Evolutionary conservation across 1,140 invertebrate species (phyloP).

Genomic region (Calephelis virginiensis): DNA sequence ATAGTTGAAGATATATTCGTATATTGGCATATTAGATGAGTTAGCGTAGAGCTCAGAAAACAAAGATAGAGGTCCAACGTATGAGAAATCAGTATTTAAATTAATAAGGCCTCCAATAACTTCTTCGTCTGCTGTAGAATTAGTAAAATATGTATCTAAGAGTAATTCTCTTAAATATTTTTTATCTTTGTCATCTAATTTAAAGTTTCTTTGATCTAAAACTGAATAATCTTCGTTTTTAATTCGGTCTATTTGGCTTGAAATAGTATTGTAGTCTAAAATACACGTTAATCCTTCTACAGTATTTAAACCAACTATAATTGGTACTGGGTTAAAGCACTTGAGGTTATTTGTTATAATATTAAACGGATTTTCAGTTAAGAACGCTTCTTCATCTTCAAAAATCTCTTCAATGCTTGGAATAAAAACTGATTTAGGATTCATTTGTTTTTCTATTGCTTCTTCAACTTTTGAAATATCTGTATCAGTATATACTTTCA

Average conservation of each 20-base stretch:
- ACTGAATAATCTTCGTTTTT: conserved; percentile 59
- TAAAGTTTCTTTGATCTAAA: conserved; percentile 53
- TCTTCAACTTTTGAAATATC: conserved; percentile 51
- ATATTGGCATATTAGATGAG: conserved; percentile 43
- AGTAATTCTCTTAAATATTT: conserved; percentile 48
- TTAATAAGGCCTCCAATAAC: conserved; percentile 63
- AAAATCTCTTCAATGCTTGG: conserved; percentile 72
- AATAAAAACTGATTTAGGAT: conserved; percentile 63
- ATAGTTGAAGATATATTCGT: conserved; percentile 61
- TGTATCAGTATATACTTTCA: conserved; percentile 50
- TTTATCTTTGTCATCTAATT: conserved; percentile 43
- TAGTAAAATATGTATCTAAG: conserved; percentile 58
- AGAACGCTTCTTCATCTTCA: conserved; percentile 69
- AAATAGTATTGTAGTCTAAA: conserved; percentile 62
- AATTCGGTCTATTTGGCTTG: conserved; percentile 65
- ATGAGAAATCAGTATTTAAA: conserved; percentile 60
- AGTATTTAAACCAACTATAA: conserved; percentile 72
- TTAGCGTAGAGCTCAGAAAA: conserved; percentile 58
- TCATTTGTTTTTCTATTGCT: conserved; percentile 65
- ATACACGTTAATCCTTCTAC: conserved; percentile 61
- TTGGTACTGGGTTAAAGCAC: conserved; percentile 64
- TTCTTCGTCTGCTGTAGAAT: conserved; percentile 51
- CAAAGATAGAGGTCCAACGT: conserved; percentile 55
- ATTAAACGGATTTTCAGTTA: conserved; percentile 72
- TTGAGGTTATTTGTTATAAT: conserved; percentile 51